These are phyloP conservation scores for Deilephila porcellus DNA, from an alignment of 2,888 invertebrate species.

Conservation along the genomic window DNA sequence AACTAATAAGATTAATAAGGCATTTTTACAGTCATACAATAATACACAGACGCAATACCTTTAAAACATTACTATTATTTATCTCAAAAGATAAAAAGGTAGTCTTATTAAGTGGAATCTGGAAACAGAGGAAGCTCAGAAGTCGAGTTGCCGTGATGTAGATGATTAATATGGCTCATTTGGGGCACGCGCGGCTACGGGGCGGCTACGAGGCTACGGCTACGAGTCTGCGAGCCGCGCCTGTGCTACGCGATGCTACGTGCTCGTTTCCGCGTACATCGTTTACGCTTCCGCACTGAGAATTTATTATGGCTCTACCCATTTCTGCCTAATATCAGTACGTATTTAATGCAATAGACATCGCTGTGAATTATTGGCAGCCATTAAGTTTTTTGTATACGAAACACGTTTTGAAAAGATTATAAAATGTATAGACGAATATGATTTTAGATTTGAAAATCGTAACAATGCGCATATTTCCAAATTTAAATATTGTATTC, in stretches of 20 bases:
- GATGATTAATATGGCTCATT: slow-evolving; percentile 84
- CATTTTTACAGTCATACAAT: neutral
- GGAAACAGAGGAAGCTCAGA: slow-evolving; percentile 73
- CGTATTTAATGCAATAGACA: slow-evolving; percentile 68
- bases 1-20: neutral
- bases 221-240: slow-evolving; percentile 52
- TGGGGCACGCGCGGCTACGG: slow-evolving; percentile 67
- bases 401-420: neutral
- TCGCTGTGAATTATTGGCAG: slow-evolving; percentile 5
- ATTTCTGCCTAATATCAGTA: slow-evolving; percentile 81
- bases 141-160: slow-evolving; percentile 78
- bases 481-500: neutral
- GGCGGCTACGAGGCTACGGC: slow-evolving; percentile 49
- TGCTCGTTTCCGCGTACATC: slow-evolving; percentile 78
- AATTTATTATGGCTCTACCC: slow-evolving; percentile 81
- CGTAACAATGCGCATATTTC: neutral
- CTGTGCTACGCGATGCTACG: slow-evolving; percentile 70
- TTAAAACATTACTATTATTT: slow-evolving; percentile 37
- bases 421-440: neutral
- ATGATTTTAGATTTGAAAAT: neutral
- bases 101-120: slow-evolving; percentile 73
- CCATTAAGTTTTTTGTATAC: slow-evolving; percentile 4
- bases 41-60: slow-evolving; percentile 27
- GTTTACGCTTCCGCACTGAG: slow-evolving; percentile 79
- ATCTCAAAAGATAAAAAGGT: slow-evolving; percentile 44